Conservation (phyloP, 1,140 invertebrate species). For the Sarcophaga bullata region DNA sequence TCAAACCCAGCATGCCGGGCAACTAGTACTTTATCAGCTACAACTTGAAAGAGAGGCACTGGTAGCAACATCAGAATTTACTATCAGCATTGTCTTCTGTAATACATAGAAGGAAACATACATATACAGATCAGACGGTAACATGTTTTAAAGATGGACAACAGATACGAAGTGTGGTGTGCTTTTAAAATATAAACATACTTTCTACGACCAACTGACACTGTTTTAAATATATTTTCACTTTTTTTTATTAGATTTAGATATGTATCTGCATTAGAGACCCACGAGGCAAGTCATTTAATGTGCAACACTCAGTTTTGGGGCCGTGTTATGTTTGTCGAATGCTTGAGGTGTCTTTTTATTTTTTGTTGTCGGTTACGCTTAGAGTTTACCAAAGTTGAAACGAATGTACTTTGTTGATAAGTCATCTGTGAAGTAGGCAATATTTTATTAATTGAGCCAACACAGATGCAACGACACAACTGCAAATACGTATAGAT, state of each 20-base stretch:
- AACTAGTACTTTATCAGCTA: too few species aligned
- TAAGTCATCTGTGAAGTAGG: slow-evolving; percentile 12
- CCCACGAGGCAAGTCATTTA: background rate
- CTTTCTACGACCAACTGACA: too few species aligned
- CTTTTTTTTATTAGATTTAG: too few species aligned
- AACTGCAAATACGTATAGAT: too few species aligned
- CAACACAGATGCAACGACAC: background rate
- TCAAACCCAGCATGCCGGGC: background rate
- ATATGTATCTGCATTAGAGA: too few species aligned
- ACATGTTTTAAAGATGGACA: too few species aligned
- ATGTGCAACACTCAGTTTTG: background rate
- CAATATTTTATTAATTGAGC: slow-evolving; percentile 24
- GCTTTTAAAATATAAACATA: too few species aligned
- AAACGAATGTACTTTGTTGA: slow-evolving; percentile 10
- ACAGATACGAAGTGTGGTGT: too few species aligned
- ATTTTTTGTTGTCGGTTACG: slow-evolving; percentile 18
- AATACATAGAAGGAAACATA: background rate
- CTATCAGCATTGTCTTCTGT: background rate
- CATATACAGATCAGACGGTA: too few species aligned
- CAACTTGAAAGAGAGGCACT: too few species aligned
- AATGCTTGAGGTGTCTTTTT: background rate
- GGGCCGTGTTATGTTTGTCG: background rate
- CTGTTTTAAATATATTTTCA: too few species aligned
- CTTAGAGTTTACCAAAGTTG: slow-evolving; percentile 6
- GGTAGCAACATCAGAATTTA: background rate